Evolutionary conservation across 1,140 invertebrate species (phyloP), one percentile per base, ranked within the genome.

Genomic region (Caenorhabditis briggsae): DNA sequence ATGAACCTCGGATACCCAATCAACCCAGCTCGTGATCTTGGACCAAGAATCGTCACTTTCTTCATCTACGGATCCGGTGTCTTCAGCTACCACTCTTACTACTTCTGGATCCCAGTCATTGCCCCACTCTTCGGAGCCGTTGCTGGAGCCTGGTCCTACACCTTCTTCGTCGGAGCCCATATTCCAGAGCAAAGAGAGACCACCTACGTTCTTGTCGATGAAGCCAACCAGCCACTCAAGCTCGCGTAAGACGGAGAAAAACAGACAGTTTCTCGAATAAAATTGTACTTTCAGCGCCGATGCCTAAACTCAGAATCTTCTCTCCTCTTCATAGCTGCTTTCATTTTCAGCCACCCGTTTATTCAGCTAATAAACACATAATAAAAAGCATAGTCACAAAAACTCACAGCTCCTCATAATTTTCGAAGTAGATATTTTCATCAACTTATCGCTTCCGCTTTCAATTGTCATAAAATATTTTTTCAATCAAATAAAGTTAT

Each of bases 1-100:
- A 84, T 87, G 82, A 87, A 87, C 48, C 65, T 87, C 43, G 86
- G 86, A 56, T 84, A 84, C 56, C 86, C 86, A 55, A 89, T 89
- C 82, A 89, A 89, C 65, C 88, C 88, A 33, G 88, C 88, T 83
- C 88, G 88, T 84, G 88, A 89, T 25, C 58, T 89, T 65, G 88
- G 88, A 83, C 88, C 88, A 23, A 89, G 88, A 48, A 50, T 89
- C 48, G 64, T 89, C 65, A 83, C 86, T 41, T 43, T 23, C 58
- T 88, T 88, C 86, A 84, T 84, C 86, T 88, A 88, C 50, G 86
- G 82, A 48, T 61, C 78, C 3, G 50, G 55, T 23, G 83, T 84
- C 25, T 88, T 85, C 56, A 61, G 33, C 58, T 82, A 78, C 78
- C 64, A 84, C 86, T 70, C 61, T 0, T 87, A 84, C 83, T 88